Evolutionary conservation across 2,113 vertebrate species (phyloP).

Genomic region (Zootoca vivipara): DNA sequence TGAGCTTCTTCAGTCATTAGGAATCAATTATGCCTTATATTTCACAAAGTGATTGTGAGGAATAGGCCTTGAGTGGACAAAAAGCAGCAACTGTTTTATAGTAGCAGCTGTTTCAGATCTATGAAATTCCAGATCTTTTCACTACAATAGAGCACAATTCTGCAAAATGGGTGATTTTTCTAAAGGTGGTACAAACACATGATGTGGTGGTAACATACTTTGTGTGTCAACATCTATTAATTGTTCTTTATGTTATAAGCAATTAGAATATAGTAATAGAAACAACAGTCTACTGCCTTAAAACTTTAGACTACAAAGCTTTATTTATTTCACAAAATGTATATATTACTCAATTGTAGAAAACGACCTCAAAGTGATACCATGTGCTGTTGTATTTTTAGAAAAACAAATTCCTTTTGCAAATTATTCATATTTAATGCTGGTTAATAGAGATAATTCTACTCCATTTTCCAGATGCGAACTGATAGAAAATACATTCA

Average conservation of each 20-base stretch:
- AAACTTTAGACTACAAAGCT: no score
- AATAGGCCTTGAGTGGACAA: slow-evolving; percentile 40
- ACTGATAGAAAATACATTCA: no score
- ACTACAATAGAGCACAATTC: slow-evolving; percentile 35
- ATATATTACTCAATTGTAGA: no score
- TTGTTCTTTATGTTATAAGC: slow-evolving; percentile 37
- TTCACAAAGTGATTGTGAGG: slow-evolving; percentile 11
- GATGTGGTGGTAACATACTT: slow-evolving; percentile 4
- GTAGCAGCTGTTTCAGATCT: neutral
- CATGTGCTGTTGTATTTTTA: no score
- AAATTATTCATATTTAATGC: no score
- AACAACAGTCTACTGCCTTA: no score
- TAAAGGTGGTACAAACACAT: slow-evolving; percentile 24
- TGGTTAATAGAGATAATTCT: no score
- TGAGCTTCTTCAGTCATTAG: slow-evolving; percentile 26
- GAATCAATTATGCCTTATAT: neutral
- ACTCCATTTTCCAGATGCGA: no score
- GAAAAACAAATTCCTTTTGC: no score
- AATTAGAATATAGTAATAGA: slow-evolving; percentile 15
- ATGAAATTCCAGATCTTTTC: slow-evolving; percentile 21
- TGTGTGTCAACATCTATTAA: slow-evolving; percentile 24
- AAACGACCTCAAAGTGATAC: no score
- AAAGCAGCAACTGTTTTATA: neutral
- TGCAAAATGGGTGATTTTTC: slow-evolving; percentile 40
- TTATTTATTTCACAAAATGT: no score